phyloP scores from a whole-genome alignment of 2,888 invertebrate genomes.

The Strigamia transsilvanica region DNA sequence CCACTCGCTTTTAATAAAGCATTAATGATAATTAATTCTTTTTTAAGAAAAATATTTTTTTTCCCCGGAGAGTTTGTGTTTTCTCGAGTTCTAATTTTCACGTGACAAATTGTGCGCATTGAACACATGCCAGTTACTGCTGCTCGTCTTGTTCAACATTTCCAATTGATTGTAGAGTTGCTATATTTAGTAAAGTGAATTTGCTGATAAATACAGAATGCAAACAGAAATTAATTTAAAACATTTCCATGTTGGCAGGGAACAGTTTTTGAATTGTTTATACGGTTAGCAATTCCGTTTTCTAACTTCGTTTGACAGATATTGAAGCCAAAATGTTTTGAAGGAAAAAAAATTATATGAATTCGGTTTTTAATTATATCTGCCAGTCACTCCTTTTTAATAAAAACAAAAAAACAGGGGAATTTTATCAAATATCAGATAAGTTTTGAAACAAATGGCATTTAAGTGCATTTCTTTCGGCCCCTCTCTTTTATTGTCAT shows the following conservation, averaged over 20 bases:
- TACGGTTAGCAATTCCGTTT: conserved; percentile 1
- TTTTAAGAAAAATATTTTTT: too few relatives aligned
- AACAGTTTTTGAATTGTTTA: conserved; percentile 9
- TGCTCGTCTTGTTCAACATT: background rate
- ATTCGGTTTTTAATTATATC: conserved; percentile 1
- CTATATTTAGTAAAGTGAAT: background rate
- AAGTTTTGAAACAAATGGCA: conserved; percentile 13
- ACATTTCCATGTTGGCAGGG: background rate
- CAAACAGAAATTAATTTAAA: conserved; percentile 13
- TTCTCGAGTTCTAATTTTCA: too few relatives aligned
- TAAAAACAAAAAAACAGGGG: background rate
- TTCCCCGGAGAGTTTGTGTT: too few relatives aligned
- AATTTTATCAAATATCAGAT: background rate
- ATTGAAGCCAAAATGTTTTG: background rate
- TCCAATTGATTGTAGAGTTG: background rate
- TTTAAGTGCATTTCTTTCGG: conserved; percentile 23
- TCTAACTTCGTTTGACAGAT: background rate
- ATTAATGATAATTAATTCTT: background rate
- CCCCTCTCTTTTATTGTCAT: conserved; percentile 36
- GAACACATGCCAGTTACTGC: background rate
- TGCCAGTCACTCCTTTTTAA: conserved; percentile 22
- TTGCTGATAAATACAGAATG: background rate
- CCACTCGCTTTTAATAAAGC: background rate
- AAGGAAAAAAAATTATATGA: background rate
- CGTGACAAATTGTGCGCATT: too few relatives aligned